Percentiles rank a stretch among this genome's conserved stretches.
These are phyloP conservation scores for Galerucella calmariensis DNA, from an alignment of 2,888 invertebrate species.

Conservation along the genomic window DNA sequence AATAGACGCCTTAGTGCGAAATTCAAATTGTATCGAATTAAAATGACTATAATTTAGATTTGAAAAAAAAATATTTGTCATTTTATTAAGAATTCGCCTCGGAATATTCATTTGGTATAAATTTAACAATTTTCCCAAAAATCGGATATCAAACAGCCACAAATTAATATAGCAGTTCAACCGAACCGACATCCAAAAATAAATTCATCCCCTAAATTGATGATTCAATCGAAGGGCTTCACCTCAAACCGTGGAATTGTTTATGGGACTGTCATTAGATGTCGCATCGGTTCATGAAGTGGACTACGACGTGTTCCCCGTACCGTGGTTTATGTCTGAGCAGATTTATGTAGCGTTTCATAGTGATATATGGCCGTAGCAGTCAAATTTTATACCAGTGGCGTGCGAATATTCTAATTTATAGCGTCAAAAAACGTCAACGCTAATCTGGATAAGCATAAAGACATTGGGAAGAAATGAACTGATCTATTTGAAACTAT, in stretches of 20 bases:
- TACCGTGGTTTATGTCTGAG: constrained; percentile 59
- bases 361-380: constrained; percentile 60
- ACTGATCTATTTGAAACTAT: too few relatives aligned
- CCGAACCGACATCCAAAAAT: constrained; percentile 36
- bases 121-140: not conserved
- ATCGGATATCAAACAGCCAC: not conserved
- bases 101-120: not conserved
- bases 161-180: constrained; percentile 29
- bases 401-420: constrained; percentile 40
- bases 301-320: constrained; percentile 57
- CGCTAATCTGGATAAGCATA: too few relatives aligned
- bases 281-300: constrained; percentile 57
- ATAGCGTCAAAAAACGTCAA: too few relatives aligned
- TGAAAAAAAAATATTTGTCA: too few relatives aligned
- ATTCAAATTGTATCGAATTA: too few relatives aligned
- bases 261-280: constrained; percentile 58
- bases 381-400: constrained; percentile 53
- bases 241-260: constrained; percentile 58
- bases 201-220: constrained; percentile 54
- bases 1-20: too few relatives aligned
- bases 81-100: too few relatives aligned
- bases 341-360: constrained; percentile 63
- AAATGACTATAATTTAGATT: too few relatives aligned
- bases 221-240: constrained; percentile 60
- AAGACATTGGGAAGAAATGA: too few relatives aligned